Percentiles rank a stretch among this genome's conserved stretches.
phyloP scores from a whole-genome alignment of 2,888 invertebrate genomes.

The Lasioglossum leucozonium region DNA sequence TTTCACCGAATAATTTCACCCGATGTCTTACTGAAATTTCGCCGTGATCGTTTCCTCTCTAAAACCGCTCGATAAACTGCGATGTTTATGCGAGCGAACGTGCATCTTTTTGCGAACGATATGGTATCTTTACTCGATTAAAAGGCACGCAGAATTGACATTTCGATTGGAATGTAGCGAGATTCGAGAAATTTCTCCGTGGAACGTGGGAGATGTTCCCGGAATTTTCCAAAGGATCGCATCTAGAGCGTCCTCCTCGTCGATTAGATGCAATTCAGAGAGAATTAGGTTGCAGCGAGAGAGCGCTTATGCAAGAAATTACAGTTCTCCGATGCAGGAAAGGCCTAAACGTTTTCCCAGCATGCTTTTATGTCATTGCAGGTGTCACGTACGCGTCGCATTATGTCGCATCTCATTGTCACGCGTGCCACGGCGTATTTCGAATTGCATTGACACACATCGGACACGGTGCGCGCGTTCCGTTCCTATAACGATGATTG shows the following conservation, averaged over 20 bases:
- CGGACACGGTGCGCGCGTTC: slow-evolving; percentile 13
- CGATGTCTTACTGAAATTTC: neutral
- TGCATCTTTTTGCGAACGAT: neutral
- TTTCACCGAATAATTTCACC: slow-evolving; percentile 16
- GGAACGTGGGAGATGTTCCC: neutral
- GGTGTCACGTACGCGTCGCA: slow-evolving; percentile 44
- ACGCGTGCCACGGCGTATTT: slow-evolving; percentile 49
- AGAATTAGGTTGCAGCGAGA: neutral
- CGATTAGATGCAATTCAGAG: slow-evolving; percentile 5
- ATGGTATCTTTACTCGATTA: neutral
- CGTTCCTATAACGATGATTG: slow-evolving; percentile 1
- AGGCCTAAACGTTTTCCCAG: slow-evolving; percentile 31
- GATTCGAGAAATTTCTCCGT: too few relatives aligned
- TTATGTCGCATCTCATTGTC: slow-evolving; percentile 57
- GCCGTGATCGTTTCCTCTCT: neutral
- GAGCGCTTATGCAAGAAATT: slow-evolving; percentile 40
- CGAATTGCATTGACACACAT: slow-evolving; percentile 70
- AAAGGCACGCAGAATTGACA: neutral
- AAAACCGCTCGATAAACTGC: neutral
- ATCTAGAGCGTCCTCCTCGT: neutral
- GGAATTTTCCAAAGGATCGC: neutral
- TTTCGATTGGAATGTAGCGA: neutral
- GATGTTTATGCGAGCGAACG: neutral
- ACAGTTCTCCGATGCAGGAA: slow-evolving; percentile 10
- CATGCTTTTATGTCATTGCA: slow-evolving; percentile 46